Conservation (phyloP, 1,140 invertebrate genomes). For the Aricia agestis region DNA sequence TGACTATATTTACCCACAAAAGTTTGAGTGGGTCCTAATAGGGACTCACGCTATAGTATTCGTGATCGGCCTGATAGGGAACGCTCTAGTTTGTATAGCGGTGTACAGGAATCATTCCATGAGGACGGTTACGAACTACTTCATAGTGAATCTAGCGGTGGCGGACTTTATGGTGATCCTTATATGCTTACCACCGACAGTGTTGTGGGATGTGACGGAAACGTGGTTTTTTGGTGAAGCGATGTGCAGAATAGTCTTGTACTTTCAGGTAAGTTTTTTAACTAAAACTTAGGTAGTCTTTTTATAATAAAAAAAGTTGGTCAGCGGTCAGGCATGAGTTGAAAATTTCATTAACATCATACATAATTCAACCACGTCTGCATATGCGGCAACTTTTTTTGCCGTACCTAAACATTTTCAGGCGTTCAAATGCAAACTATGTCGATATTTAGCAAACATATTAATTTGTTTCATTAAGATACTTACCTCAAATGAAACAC, state of each 20-base stretch:
- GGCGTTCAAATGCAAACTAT: too few species aligned
- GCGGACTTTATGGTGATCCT: slow-evolving; percentile 95
- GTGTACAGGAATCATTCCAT: slow-evolving; percentile 91
- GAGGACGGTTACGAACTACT: slow-evolving; percentile 94
- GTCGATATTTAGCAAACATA: too few species aligned
- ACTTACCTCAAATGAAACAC: too few species aligned
- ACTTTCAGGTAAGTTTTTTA: slow-evolving; percentile 85
- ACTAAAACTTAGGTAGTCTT: not conserved
- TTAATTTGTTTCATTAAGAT: too few species aligned
- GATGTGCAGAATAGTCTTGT: slow-evolving; percentile 89
- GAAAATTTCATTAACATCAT: too few species aligned
- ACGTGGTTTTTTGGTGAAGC: slow-evolving; percentile 91
- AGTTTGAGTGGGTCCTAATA: slow-evolving; percentile 83
- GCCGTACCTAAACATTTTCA: too few species aligned
- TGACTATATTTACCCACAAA: slow-evolving; percentile 78
- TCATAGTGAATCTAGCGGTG: slow-evolving; percentile 94
- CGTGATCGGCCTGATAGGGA: slow-evolving; percentile 87
- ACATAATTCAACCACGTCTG: too few species aligned
- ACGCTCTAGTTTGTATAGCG: slow-evolving; percentile 90
- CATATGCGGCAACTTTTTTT: not conserved
- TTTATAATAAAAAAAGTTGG: too few species aligned
- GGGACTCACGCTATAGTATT: slow-evolving; percentile 84
- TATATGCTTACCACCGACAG: slow-evolving; percentile 90
- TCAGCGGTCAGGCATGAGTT: too few species aligned
- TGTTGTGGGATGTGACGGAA: slow-evolving; percentile 92